Evolutionary conservation across 2,888 invertebrate genomes (phyloP), one percentile per base, ranked within the genome.

Genomic region (Gasteruption jaculator): DNA sequence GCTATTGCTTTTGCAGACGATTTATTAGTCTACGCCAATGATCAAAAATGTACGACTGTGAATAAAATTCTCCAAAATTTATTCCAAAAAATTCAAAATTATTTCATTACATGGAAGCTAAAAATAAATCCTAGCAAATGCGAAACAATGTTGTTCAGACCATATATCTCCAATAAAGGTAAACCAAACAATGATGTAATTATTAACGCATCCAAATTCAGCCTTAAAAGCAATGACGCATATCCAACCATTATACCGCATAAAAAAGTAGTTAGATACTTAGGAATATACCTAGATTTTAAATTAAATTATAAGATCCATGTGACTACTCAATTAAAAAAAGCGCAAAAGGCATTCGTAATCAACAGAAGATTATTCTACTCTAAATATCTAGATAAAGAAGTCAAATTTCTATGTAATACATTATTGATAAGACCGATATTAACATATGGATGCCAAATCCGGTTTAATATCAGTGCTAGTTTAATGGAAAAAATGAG

Each of bases 341-440:
- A 50, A 41, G 52, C 49, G 1, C 39, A 38, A 40, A 53, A 50
- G n/a, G 46, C 45, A 1, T 53, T 48, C 8, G 7, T 26, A 8
- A 8, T 6, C 1, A 5, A 24, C 4, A 42, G 21, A 15, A 35
- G 20, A 21, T 5, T 55, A 1, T 53, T 55, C 5, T 49, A 51
- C 14, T 52, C 41, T 0, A 43, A 39, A 37, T 4, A 42, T 1
- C 6, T 56, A 15, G 11, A 38, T 2, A 0, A n/a, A 8, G 22
- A 15, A 39, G 40, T 48, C 1, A 55, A 54, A 45, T 25, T 52
- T 2, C 30, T 53, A 0, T 52, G 46, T 11, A 55, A 54, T 10
- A 21, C 42, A 26, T 3, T 45, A 8, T 11, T 57, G 4, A 34
- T 55, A 0, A 38, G 53, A 18, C 51, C 53, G 0, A 46, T 54